Base-by-base conservation (phyloP, 2,113 vertebrate genomes). In the Misgurnus anguillicaudatus region DNA sequence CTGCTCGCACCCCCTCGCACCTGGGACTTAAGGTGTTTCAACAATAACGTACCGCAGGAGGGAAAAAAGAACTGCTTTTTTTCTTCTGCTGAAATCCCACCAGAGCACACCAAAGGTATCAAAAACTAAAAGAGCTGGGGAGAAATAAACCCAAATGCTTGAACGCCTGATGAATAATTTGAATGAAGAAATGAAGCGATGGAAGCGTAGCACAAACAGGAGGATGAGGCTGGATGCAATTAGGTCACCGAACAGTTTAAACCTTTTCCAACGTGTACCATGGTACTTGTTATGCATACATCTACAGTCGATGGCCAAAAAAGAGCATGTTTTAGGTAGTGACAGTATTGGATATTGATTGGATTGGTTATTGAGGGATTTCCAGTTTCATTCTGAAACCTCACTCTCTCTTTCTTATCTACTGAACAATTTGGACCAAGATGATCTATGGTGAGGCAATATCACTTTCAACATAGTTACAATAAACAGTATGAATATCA, bases 1-100 rank as follows among this genome's bases (percentile, higher is more conserved):
- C 87, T 78, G 82, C 73, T 67, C 41, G 67, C 78, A 88, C 86
- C 89, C 87, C 80, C 86, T 71, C 86, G 90, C 91, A 91, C 91
- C 88, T 89, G 92, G 91, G 91, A 92, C 90, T 90, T 92, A 91
- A 92, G 92, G 92, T 93, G 91, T 92, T 92, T 92, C 90, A 93
- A 92, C 91, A 93, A 93, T 91, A 92, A 89, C 89, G 88, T 75
- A 74, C 61, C 68, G 82, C 74, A 78, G 57, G 45, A 67, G 68
- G 77, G 61, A 75, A 88, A 81, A 89, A 86, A 90, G 87, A 80
- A 39, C 81, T 87, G 88, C 89, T 90, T 85, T 85, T 86, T 81
- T 85, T 90, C 88, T 89, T 87, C 86, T 89, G 72, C 90, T 90
- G 87, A 91, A 92, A 91, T 93, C 91, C 92, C 93, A 85, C 86